A percentile compares a stretch with the other conserved stretches of the same genome.
Evolutionary conservation across 2,888 invertebrate species (phyloP).

Genomic region (Drosophila vallismaia): DNA sequence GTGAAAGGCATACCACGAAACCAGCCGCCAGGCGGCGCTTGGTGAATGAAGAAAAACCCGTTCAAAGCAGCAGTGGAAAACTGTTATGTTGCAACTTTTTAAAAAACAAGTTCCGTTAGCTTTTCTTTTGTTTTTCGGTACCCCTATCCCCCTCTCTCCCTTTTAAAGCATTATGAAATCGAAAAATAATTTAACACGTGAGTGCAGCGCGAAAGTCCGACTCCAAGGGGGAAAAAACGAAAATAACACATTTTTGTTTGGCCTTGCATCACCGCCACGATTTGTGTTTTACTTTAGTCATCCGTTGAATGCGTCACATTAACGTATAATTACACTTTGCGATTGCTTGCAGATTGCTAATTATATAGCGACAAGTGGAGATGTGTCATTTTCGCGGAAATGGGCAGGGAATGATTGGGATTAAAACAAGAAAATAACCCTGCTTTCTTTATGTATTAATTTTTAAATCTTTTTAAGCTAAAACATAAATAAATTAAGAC

Average conservation of each 20-base stretch:
- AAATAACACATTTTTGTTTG: conserved; percentile 11
- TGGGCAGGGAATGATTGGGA: conserved; percentile 1
- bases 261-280: not conserved
- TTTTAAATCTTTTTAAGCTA: no score
- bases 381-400: conserved; percentile 43
- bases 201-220: conserved; percentile 23
- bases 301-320: conserved; percentile 23
- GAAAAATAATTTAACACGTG: conserved; percentile 36
- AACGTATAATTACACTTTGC: conserved; percentile 24
- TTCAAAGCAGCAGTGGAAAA: conserved; percentile 52
- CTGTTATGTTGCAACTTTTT: conserved; percentile 56
- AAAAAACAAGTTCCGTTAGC: conserved; percentile 65
- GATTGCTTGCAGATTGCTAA: not conserved
- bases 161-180: conserved; percentile 59
- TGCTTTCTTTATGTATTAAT: no score
- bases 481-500: no score
- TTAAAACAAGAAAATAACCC: no score
- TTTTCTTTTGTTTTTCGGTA: conserved; percentile 52
- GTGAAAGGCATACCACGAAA: conserved; percentile 35
- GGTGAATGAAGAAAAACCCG: conserved; percentile 48
- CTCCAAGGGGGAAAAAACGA: conserved; percentile 6
- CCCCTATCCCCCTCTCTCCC: not conserved
- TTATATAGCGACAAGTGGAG: conserved; percentile 5
- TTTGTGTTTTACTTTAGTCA: conserved; percentile 31
- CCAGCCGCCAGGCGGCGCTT: conserved; percentile 57